These are phyloP conservation scores for Cepaea hortensis DNA, from an alignment of 2,888 invertebrate genomes.

Conservation along the genomic window DNA sequence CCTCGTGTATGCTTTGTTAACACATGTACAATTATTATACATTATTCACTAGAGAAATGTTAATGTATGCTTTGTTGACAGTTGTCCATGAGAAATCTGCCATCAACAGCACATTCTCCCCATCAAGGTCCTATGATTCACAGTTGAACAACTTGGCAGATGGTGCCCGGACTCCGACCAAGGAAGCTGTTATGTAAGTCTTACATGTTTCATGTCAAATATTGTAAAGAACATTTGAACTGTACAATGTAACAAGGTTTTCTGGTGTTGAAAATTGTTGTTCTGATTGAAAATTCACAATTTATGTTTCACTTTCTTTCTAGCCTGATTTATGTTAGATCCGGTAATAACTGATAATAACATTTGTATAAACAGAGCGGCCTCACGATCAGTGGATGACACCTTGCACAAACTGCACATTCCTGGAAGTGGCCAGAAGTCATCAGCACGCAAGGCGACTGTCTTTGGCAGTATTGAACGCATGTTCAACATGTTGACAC, in stretches of 20 bases:
- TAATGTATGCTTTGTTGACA: conserved; percentile 17
- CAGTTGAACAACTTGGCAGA: conserved; percentile 74
- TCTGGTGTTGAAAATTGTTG: background rate
- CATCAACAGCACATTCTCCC: conserved; percentile 70
- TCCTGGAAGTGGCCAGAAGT: conserved; percentile 56
- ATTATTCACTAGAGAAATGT: no score
- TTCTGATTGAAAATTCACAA: background rate
- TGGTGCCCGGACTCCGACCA: conserved; percentile 60
- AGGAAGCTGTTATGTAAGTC: conserved; percentile 67
- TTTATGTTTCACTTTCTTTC: background rate
- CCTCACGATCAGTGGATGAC: conserved; percentile 71
- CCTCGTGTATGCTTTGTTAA: no score
- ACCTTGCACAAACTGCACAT: conserved; percentile 70
- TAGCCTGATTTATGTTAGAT: no score
- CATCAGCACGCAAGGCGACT: conserved; percentile 60
- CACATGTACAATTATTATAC: no score
- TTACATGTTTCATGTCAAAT: background rate
- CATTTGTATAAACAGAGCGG: conserved; percentile 60
- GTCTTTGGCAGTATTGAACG: conserved; percentile 85
- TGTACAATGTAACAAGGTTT: background rate
- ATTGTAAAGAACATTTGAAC: background rate
- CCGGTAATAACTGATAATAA: no score
- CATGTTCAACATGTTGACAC: conserved; percentile 84
- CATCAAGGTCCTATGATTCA: conserved; percentile 78
- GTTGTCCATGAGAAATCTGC: conserved; percentile 40